Evolutionary conservation across 1,140 invertebrate species (phyloP), one percentile per base, ranked within the genome.

Genomic region (Sinella curviseta): DNA sequence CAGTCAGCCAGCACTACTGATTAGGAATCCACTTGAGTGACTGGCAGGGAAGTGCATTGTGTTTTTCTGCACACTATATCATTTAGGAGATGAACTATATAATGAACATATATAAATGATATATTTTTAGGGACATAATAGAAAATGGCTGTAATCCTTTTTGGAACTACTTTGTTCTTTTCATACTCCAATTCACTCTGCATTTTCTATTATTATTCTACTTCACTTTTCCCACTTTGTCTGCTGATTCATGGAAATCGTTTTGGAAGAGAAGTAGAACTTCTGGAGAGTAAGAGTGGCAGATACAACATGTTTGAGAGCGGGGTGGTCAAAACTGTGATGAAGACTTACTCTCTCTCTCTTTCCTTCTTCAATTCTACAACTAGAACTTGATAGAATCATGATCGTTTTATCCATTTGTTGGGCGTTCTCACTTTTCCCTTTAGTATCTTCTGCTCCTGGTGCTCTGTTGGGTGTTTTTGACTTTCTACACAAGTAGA

Each of bases 381-480:
- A n/a, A n/a, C 57, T 65, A 65, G 16, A 65, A 65, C 8, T 26
- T 48, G 8, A 65, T 26, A 26, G 24, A 65, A 65, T 65, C 8
- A 65, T 26, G 4, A 33, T 70, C 31, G 12, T 14, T 14, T 60
- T 60, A 60, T 60, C 55, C 55, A 14, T 70, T 70, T 70, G 65
- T 70, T 70, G 65, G 65, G 65, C 65, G 65, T 70, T 31, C 65
- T 70, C 31, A 14, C 57, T 60, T 70, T 70, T 70, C 31, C 65
- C 65, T 70, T 12, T 8, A 48, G 20, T 8, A 12, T 20, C 39
- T 48, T 20, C 8, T 20, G 39, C n/a, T n/a, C 8, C 8, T 70
- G 8, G 4, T 4, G 65, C 65, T 31, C 31, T 30, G 26, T 70
- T 70, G 65, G 65, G 31, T n/a, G 65, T 33, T 30, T 70, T 70